A percentile compares a stretch with the other conserved stretches of the same genome.
Conservation (phyloP, 2,888 invertebrate species). For the Eremobia ochroleuca region DNA sequence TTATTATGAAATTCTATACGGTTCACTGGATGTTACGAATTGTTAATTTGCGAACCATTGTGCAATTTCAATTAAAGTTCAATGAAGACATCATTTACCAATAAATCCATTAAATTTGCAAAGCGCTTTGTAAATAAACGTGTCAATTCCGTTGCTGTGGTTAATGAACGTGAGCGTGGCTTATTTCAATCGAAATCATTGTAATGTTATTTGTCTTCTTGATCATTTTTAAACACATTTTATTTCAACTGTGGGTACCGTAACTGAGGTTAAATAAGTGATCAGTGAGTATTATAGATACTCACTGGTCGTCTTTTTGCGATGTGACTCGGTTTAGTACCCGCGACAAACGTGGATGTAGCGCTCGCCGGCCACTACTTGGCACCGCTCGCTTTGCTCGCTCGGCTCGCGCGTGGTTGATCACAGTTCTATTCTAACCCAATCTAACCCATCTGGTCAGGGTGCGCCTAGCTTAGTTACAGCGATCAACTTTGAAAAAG, state of each 20-base stretch:
- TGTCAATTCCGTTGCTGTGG: constrained; percentile 60
- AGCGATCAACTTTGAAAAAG: background rate
- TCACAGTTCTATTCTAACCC: background rate
- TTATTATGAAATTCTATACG: constrained; percentile 72
- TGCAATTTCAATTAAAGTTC: constrained; percentile 77
- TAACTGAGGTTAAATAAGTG: background rate
- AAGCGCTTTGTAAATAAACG: constrained; percentile 66
- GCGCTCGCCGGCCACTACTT: background rate
- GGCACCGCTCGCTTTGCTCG: background rate
- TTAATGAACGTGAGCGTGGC: constrained; percentile 37
- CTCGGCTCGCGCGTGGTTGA: background rate
- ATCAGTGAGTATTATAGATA: background rate
- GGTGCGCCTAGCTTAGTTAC: background rate
- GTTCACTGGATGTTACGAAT: constrained; percentile 72
- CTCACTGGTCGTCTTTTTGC: background rate
- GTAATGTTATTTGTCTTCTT: constrained; percentile 7
- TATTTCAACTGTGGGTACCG: background rate
- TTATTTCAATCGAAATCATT: constrained; percentile 59
- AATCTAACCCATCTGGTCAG: background rate
- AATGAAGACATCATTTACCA: constrained; percentile 77
- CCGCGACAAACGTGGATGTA: background rate
- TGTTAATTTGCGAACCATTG: constrained; percentile 72
- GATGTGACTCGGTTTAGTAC: background rate
- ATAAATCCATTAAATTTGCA: constrained; percentile 74
- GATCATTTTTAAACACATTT: constrained; percentile 19